Evolutionary conservation across 1,140 invertebrate species (phyloP).

Genomic region (Platorchestia sp.): DNA sequence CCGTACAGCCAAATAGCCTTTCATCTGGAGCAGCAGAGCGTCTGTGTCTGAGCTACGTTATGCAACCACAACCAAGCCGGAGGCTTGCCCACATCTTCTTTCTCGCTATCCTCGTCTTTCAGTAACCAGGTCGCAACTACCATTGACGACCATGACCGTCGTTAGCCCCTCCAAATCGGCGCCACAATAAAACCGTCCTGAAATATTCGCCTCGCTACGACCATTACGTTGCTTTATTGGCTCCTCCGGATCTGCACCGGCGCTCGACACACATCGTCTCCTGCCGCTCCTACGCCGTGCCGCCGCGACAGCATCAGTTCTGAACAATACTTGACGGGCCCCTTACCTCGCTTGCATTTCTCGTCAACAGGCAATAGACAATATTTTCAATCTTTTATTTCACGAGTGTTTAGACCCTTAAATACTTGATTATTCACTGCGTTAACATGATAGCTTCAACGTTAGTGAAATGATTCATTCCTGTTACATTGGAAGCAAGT

Average conservation of each 20-base stretch:
- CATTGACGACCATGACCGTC: constrained; percentile 17
- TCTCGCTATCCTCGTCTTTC: not conserved
- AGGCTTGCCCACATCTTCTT: not conserved
- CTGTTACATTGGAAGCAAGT: too few species aligned
- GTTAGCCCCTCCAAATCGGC: constrained; percentile 27
- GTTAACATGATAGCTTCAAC: too few species aligned
- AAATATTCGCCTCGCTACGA: constrained; percentile 45
- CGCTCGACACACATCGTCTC: not conserved
- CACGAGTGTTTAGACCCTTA: too few species aligned
- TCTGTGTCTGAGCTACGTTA: not conserved
- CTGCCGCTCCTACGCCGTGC: not conserved
- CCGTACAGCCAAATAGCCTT: not conserved
- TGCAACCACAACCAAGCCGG: not conserved
- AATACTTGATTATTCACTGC: too few species aligned
- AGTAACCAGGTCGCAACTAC: not conserved
- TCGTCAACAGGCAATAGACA: not conserved
- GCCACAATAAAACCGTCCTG: constrained; percentile 38
- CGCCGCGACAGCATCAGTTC: not conserved
- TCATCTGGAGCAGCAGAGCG: not conserved
- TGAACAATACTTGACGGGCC: not conserved
- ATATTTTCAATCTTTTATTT: not conserved
- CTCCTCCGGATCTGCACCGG: constrained; percentile 16
- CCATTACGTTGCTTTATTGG: constrained; percentile 20
- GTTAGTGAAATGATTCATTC: too few species aligned
- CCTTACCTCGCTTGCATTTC: not conserved